phyloP scores from a whole-genome alignment of 2,113 vertebrate genomes.

The Romanogobio albipinnatus region DNA sequence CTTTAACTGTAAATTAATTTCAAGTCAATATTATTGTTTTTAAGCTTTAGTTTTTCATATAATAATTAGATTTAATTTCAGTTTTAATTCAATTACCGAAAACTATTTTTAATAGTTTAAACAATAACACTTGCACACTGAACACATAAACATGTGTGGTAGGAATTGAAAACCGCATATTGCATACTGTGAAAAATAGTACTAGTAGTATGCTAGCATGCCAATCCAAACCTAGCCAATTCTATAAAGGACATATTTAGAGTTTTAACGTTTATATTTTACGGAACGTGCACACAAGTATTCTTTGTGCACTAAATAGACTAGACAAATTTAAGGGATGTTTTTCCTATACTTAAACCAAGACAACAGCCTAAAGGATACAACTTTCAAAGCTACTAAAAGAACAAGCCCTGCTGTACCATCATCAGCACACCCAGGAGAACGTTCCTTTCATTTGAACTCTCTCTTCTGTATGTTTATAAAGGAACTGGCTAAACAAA shows the following conservation, averaged over 20 bases:
- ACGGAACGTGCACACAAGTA: not conserved
- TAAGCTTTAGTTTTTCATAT: not conserved
- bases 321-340: not conserved
- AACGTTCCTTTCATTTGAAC: not conserved
- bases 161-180: not conserved
- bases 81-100: not conserved
- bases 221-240: conserved; percentile 16
- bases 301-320: conserved; percentile 23
- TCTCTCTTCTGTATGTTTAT: not conserved
- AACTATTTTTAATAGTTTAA: not conserved
- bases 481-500: not conserved
- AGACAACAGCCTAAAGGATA: conserved; percentile 11
- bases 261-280: conserved; percentile 24
- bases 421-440: conserved; percentile 4
- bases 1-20: not conserved
- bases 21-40: not conserved
- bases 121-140: not conserved
- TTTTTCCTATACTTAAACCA: not conserved
- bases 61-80: not conserved
- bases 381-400: conserved; percentile 14
- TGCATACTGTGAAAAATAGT: not conserved
- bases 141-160: not conserved
- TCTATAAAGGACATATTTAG: not conserved
- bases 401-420: conserved; percentile 17
- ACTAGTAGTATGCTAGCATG: not conserved